Evolutionary conservation across 92 coral and sea anemone genomes (phyloP), one percentile per base, ranked within the genome.

Genomic region (Micromussa lordhowensis): DNA sequence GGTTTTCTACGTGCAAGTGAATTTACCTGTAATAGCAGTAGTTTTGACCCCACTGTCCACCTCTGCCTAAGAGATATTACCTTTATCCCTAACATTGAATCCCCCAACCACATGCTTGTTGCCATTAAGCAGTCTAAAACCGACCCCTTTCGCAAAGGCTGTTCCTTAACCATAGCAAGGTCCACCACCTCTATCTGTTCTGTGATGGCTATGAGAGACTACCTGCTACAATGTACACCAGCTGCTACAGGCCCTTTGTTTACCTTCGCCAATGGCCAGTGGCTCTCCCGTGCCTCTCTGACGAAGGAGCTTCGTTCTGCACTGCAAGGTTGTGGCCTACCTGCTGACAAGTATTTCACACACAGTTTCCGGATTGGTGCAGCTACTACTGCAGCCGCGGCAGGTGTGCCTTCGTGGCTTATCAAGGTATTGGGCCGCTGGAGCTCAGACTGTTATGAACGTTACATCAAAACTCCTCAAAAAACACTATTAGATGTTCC

Each of bases 341-440:
- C 22, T 15, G 49, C 78, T 34, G 22, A 34, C 17, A 26, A 13
- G 0, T 73, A 73, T 31, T 34, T 17, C 26, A 3, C 49, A 38
- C 78, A 73, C 53, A 73, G 78, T 51, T 73, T 34, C 53, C 49
- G 78, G 14, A 35, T 73, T 73, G 78, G 78, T 19, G 78, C 78
- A 18, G 78, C 78, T 12, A 73, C 78, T 14, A 38, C 78, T 8
- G 78, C 53, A 38, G 78, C 78, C 17, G 49, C 54, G 19, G 78
- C 78, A 73, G 78, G 78, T 19, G 9, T 73, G 11, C 78, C 78
- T 17, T 18, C 78, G 3, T 36, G 78, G 78, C 14, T 73, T 15
- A 38, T 34, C n/a, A 73, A 73, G 53, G 53, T 38, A 34, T 73
- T 73, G 53, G 77, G 77, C 48, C 48, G 53, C 22, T 73, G 78